These are phyloP conservation scores for Drosophila mimetica DNA, from an alignment of 2,888 invertebrate genomes.

Conservation along the genomic window DNA sequence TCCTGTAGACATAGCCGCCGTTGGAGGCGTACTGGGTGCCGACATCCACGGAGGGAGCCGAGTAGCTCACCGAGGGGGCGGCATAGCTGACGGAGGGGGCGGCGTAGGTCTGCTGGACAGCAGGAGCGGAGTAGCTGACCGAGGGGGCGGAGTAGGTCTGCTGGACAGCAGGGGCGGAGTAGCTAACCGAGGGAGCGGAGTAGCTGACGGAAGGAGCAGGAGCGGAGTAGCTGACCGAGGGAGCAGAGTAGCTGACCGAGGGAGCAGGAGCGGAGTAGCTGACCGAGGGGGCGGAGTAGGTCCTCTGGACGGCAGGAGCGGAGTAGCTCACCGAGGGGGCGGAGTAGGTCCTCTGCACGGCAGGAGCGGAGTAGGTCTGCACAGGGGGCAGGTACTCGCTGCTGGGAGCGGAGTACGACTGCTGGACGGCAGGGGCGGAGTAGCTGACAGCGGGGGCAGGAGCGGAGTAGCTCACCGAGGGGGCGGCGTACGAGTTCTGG, in stretches of 20 bases:
- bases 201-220: slow-evolving; percentile 20
- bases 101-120: slow-evolving; percentile 17
- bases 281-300: slow-evolving; percentile 45
- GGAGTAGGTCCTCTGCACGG: slow-evolving; percentile 33
- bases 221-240: slow-evolving; percentile 44
- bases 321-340: slow-evolving; percentile 60
- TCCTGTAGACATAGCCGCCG: slow-evolving; percentile 83
- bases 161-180: slow-evolving; percentile 55
- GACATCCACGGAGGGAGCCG: slow-evolving; percentile 53
- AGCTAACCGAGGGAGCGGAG: slow-evolving; percentile 43
- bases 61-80: slow-evolving; percentile 30
- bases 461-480: slow-evolving; percentile 50
- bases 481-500: slow-evolving; percentile 44
- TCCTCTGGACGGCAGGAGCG: slow-evolving; percentile 39
- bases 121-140: slow-evolving; percentile 28
- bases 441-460: slow-evolving; percentile 62
- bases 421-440: slow-evolving; percentile 54
- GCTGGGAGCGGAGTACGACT: slow-evolving; percentile 42
- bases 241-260: slow-evolving; percentile 37
- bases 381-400: slow-evolving; percentile 50
- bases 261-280: slow-evolving; percentile 48
- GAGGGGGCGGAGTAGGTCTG: slow-evolving; percentile 55
- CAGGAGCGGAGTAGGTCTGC: slow-evolving; percentile 47
- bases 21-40: slow-evolving; percentile 83
- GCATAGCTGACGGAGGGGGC: slow-evolving; percentile 42